Evolutionary conservation across 2,888 invertebrate genomes (phyloP).

Genomic region (Epirrhoe tristata): DNA sequence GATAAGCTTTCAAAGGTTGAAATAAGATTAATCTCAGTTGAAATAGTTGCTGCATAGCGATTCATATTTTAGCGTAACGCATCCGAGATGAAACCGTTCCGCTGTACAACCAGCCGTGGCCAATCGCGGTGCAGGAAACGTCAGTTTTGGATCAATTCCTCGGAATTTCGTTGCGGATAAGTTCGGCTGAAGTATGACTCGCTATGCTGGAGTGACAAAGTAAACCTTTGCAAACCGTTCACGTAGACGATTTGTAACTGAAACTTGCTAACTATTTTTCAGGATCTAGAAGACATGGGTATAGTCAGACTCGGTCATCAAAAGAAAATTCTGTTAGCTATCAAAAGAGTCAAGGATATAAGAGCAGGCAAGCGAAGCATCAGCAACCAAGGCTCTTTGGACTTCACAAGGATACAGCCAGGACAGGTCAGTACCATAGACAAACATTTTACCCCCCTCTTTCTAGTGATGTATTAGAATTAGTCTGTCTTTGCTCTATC

Average conservation of each 20-base stretch:
- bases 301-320: conserved; percentile 98
- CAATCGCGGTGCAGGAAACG: too few species aligned
- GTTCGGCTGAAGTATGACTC: too few species aligned
- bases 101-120: too few species aligned
- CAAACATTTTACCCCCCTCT: conserved; percentile 33
- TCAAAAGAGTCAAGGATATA: conserved; percentile 97
- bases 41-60: too few species aligned
- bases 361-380: conserved; percentile 92
- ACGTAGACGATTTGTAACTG: background rate
- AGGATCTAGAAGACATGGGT: conserved; percentile 98
- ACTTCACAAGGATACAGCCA: conserved; percentile 77
- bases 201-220: too few species aligned
- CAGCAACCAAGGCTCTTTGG: conserved; percentile 80
- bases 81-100: too few species aligned
- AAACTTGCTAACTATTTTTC: conserved; percentile 36
- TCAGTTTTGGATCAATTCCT: too few species aligned
- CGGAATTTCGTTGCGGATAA: too few species aligned
- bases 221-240: too few species aligned
- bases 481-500: conserved; percentile 37
- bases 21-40: too few species aligned
- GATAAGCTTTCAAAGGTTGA: too few species aligned
- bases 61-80: too few species aligned
- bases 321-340: conserved; percentile 98
- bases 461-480: conserved; percentile 78
- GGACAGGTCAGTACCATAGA: conserved; percentile 76